These are phyloP conservation scores for Bactericera cockerelli DNA, from an alignment of 1,140 invertebrate genomes.

Conservation along the genomic window DNA sequence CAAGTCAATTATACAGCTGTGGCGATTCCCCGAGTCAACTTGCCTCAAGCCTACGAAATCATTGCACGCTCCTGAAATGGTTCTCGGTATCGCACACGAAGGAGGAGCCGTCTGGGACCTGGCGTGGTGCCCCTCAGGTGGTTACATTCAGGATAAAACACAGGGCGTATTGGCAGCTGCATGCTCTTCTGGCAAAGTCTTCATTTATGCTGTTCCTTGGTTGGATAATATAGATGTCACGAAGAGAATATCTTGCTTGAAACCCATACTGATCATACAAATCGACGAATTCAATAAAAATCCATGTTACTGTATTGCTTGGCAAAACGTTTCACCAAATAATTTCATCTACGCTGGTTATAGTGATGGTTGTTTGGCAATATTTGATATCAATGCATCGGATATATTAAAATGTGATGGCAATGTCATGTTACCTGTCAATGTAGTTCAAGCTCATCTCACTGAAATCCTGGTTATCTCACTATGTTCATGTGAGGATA, in stretches of 20 bases:
- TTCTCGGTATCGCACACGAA: conserved; percentile 36
- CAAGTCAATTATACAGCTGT: conserved; percentile 40
- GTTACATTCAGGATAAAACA: conserved; percentile 30
- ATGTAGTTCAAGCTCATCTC: not conserved
- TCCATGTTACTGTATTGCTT: not conserved
- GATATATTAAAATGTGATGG: not conserved
- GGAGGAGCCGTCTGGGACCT: conserved; percentile 49
- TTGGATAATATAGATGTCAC: conserved; percentile 15
- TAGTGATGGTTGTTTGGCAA: not conserved
- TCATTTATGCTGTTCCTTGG: conserved; percentile 40
- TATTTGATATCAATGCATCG: not conserved
- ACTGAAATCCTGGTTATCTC: not conserved
- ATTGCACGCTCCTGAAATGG: conserved; percentile 8
- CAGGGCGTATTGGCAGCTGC: conserved; percentile 52
- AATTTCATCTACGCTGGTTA: not conserved
- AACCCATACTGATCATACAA: not conserved
- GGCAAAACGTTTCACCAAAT: not conserved
- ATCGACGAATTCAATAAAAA: not conserved
- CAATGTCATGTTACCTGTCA: not conserved
- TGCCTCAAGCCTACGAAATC: conserved; percentile 5
- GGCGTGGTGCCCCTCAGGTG: conserved; percentile 60
- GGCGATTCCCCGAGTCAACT: conserved; percentile 31
- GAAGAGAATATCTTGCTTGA: not conserved
- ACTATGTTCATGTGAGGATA: not conserved
- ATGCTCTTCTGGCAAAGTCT: conserved; percentile 42